Conservation (phyloP, 1,140 invertebrate species). For the Drosophila melanica region DNA sequence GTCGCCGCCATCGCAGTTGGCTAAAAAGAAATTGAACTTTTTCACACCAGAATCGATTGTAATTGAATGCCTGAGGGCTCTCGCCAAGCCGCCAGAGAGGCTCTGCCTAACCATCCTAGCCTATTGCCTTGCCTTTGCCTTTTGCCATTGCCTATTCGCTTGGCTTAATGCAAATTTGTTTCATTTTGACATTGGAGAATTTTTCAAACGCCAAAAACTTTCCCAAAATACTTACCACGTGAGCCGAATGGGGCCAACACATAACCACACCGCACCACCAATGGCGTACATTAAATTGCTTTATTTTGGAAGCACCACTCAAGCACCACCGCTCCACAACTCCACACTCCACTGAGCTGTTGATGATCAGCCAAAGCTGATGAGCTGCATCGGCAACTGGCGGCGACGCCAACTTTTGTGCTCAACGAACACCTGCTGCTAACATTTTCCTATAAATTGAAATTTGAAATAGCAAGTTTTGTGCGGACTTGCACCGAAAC, state of each 20-base stretch:
- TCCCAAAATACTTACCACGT: slow-evolving; percentile 41
- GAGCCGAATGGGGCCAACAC: slow-evolving; percentile 60
- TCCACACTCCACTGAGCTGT: slow-evolving; percentile 12
- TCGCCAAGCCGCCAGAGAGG: slow-evolving; percentile 31
- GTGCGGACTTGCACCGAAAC: slow-evolving; percentile 50
- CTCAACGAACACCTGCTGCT: slow-evolving; percentile 73
- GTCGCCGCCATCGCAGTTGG: slow-evolving; percentile 52
- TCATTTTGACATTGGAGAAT: slow-evolving; percentile 77
- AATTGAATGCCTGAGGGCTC: slow-evolving; percentile 79
- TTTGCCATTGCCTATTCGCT: slow-evolving; percentile 20
- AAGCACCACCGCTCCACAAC: slow-evolving; percentile 30
- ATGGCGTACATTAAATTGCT: slow-evolving; percentile 81
- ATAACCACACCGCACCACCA: slow-evolving; percentile 56
- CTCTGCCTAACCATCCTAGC: slow-evolving; percentile 35
- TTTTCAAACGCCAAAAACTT: slow-evolving; percentile 68
- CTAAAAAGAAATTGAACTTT: slow-evolving; percentile 81
- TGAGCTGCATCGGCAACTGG: slow-evolving; percentile 41
- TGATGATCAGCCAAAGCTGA: slow-evolving; percentile 51
- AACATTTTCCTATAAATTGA: slow-evolving; percentile 78
- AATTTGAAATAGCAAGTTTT: slow-evolving; percentile 62
- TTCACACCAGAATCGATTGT: slow-evolving; percentile 83
- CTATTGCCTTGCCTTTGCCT: slow-evolving; percentile 26
- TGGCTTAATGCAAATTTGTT: slow-evolving; percentile 70
- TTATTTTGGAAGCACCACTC: slow-evolving; percentile 66
- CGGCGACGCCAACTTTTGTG: slow-evolving; percentile 18